phyloP scores from a whole-genome alignment of 2,888 invertebrate genomes.

The Oligia strigilis region DNA sequence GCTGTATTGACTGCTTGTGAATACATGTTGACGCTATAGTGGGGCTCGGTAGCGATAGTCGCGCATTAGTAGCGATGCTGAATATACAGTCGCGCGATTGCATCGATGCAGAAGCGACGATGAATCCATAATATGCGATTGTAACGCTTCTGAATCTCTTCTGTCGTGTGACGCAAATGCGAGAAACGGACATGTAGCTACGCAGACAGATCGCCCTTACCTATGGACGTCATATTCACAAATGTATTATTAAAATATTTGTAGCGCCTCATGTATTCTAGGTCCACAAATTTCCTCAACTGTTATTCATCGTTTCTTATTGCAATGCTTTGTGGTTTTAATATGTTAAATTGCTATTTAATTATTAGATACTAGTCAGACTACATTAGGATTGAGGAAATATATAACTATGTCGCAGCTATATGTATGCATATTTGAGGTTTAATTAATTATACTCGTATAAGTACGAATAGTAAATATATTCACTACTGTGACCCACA shows the following conservation, averaged over 20 bases:
- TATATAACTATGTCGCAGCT: background rate
- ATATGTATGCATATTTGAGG: background rate
- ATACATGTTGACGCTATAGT: background rate
- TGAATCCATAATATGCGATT: background rate
- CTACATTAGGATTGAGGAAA: constrained; percentile 10
- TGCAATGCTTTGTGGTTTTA: background rate
- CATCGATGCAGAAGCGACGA: background rate
- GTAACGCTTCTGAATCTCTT: background rate
- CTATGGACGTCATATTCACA: background rate
- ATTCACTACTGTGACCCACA: constrained; percentile 18
- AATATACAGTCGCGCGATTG: background rate
- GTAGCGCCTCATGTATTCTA: background rate
- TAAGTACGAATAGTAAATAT: background rate
- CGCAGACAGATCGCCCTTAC: background rate
- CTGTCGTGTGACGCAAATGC: background rate
- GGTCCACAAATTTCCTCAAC: constrained; percentile 6
- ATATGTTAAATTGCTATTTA: background rate
- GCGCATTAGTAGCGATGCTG: background rate
- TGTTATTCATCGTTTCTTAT: constrained; percentile 9
- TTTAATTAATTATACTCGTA: background rate
- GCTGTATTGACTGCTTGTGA: background rate
- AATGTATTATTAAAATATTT: background rate
- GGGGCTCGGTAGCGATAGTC: background rate
- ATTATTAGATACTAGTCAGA: background rate
- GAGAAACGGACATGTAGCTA: background rate